phyloP scores from a whole-genome alignment of 2,888 invertebrate species.

The Amiota communis region DNA sequence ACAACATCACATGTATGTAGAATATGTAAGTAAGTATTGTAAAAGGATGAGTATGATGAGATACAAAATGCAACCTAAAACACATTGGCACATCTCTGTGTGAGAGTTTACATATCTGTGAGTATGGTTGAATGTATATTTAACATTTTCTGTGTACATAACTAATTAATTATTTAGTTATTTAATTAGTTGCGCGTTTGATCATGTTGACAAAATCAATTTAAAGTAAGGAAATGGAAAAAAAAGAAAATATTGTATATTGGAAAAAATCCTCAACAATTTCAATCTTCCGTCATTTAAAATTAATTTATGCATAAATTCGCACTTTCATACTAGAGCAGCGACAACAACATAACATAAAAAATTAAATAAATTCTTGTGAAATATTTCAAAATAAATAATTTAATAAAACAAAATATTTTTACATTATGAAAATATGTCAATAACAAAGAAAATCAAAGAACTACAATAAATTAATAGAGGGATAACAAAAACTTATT shows the following conservation, averaged over 20 bases:
- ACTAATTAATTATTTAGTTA: conserved; percentile 26
- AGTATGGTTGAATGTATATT: not conserved
- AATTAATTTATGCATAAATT: conserved; percentile 24
- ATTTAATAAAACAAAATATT: not conserved
- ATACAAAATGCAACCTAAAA: conserved; percentile 9
- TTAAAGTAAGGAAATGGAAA: not conserved
- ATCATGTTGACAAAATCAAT: conserved; percentile 19
- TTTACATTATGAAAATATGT: not conserved
- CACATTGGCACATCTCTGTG: not conserved
- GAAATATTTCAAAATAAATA: conserved; percentile 5
- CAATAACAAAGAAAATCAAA: not conserved
- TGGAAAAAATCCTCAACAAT: not conserved
- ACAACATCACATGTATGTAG: not conserved
- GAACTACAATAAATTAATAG: not conserved
- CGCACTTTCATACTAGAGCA: conserved; percentile 9
- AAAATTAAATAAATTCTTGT: not conserved
- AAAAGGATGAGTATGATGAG: too few relatives aligned
- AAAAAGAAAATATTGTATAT: conserved; percentile 6
- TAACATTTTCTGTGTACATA: conserved; percentile 3
- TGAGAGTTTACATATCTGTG: not conserved
- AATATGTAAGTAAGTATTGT: too few relatives aligned
- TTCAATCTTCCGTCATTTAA: not conserved
- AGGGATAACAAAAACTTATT: too few relatives aligned
- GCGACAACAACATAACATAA: not conserved
- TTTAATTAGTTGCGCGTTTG: conserved; percentile 26